Conservation (phyloP, 2,888 invertebrate species). For the Caenorhabditis sp. region DNA sequence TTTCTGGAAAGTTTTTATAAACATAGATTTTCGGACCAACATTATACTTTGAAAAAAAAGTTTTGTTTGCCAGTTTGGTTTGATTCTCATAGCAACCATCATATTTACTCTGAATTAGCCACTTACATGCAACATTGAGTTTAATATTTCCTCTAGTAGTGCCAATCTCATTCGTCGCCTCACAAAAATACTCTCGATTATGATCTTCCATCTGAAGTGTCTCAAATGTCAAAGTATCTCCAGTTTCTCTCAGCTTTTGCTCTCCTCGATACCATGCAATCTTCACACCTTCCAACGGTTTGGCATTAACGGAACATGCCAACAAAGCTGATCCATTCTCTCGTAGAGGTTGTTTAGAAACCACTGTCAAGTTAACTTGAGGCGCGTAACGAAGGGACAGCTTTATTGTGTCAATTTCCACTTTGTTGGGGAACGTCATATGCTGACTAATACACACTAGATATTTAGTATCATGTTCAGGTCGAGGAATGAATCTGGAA, state of each 20-base stretch:
- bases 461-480: conserved; percentile 57
- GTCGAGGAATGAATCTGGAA: conserved; percentile 54
- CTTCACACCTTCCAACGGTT: conserved; percentile 59
- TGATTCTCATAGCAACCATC: no score
- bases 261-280: conserved; percentile 59
- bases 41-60: no score
- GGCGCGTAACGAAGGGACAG: conserved; percentile 63
- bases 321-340: conserved; percentile 65
- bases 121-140: conserved; percentile 63
- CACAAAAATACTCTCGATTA: conserved; percentile 54
- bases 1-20: not conserved
- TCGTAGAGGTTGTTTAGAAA: conserved; percentile 47
- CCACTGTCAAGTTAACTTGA: conserved; percentile 59
- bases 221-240: conserved; percentile 62
- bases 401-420: conserved; percentile 54
- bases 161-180: conserved; percentile 63
- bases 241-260: conserved; percentile 43
- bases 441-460: conserved; percentile 59
- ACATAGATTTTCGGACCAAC: no score
- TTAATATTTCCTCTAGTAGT: conserved; percentile 50
- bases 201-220: conserved; percentile 65
- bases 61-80: no score
- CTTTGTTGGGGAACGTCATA: conserved; percentile 55
- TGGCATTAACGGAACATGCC: conserved; percentile 65
- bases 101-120: no score